Base-by-base conservation (phyloP, 2,113 vertebrate species). In the Terrapene triunguis region DNA sequence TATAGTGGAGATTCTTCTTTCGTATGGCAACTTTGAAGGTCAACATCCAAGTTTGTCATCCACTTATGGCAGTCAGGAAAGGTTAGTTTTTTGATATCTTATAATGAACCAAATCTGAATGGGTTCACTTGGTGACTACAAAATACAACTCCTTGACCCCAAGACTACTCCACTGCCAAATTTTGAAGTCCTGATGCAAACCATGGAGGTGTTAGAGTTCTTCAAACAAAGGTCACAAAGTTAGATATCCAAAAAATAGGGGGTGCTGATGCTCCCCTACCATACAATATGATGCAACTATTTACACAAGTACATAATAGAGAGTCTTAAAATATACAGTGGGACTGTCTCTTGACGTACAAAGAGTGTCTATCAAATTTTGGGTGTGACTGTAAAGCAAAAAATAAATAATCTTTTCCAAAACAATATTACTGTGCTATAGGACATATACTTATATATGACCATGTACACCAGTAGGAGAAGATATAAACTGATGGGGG, bases 41-140 rank as follows among this genome's bases (percentile, higher is more conserved):
- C 19, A 7, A 54, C 12, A 54, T 57, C 55, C 55, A 57, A 57
- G 55, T 9, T 57, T 57, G 24, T 57, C 55, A 57, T 57, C 24
- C 55, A 57, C 24, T 57, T 57, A 27, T 57, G 55, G 55, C 0
- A 4, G 55, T 69, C 16, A 69, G 84, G 38, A 83, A 87, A 87
- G 3, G 12, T 65, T 55, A 47, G 14, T 17, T 93, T 94, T 96
- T 88, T 91, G 87, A 80, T 89, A 85, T 85, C 57, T 80, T 84
- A 82, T 79, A 35, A 81, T 96, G 85, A 74, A 3, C 57, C 89
- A 35, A 47, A 89, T 94, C 94, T 87, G 69, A 94, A 85, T 55
- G 79, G 42, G 83, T 65, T 24, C 79, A 44, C 38, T 6, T 9
- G 65, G 51, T 80, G 93, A 42, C 42, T 50, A 87, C 57, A 92